Evolutionary conservation across 2,888 invertebrate genomes (phyloP).

Genomic region (Deilephila elpenor): DNA sequence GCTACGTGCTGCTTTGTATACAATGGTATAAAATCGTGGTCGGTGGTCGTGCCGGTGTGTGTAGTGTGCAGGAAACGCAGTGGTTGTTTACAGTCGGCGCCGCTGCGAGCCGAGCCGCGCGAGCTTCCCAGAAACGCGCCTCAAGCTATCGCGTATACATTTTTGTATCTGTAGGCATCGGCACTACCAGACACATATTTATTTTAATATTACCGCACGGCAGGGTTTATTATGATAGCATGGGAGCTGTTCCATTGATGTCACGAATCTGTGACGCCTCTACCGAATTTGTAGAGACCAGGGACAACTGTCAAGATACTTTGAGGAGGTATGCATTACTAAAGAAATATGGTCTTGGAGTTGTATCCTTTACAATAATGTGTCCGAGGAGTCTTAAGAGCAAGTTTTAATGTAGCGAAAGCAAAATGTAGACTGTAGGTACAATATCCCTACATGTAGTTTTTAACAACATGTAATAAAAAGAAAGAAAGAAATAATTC

Average conservation of each 20-base stretch:
- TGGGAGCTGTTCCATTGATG: background rate
- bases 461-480: too few species aligned
- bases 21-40: background rate
- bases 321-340: too few species aligned
- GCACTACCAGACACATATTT: background rate
- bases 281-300: too few species aligned
- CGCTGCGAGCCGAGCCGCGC: background rate
- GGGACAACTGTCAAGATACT: too few species aligned
- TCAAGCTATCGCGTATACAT: constrained; percentile 18
- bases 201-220: background rate
- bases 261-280: background rate
- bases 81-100: constrained; percentile 18
- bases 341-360: too few species aligned
- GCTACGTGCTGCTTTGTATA: background rate
- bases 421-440: too few species aligned
- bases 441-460: too few species aligned
- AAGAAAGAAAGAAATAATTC: too few species aligned
- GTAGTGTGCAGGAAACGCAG: constrained; percentile 3
- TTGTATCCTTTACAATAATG: too few species aligned
- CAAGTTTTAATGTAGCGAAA: too few species aligned
- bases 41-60: constrained; percentile 1
- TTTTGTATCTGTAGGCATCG: constrained; percentile 1
- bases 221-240: background rate
- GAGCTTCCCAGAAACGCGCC: constrained; percentile 11
- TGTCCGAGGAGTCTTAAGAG: too few species aligned